Evolutionary conservation across 2,888 invertebrate species (phyloP).

Genomic region (Podabrus alpinus): DNA sequence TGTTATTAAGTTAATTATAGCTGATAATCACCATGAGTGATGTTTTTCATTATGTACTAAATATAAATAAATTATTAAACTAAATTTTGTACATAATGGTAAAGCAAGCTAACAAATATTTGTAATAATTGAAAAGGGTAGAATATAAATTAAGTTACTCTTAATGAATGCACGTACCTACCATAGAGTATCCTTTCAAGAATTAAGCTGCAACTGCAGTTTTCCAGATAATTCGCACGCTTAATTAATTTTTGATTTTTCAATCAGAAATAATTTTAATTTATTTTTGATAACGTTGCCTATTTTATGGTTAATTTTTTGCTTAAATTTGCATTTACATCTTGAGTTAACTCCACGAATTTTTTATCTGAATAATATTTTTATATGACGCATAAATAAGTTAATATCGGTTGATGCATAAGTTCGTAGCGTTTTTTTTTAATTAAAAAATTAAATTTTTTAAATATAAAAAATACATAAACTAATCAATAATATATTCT

Average conservation of each 20-base stretch:
- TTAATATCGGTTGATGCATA: no score
- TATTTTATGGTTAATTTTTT: neutral
- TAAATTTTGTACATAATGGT: neutral
- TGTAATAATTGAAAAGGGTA: neutral
- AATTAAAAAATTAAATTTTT: no score
- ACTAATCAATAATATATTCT: no score
- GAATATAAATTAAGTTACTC: neutral
- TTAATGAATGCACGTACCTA: neutral
- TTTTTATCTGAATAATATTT: neutral
- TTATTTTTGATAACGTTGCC: neutral
- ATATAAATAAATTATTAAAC: neutral
- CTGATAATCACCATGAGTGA: neutral
- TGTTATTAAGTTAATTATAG: neutral
- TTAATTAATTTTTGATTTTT: neutral
- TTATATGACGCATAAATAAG: no score
- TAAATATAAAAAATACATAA: no score
- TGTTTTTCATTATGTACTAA: neutral
- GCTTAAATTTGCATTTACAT: neutral
- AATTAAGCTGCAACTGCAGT: neutral
- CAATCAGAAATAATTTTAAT: neutral
- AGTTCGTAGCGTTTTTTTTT: no score
- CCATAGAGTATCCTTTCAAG: neutral
- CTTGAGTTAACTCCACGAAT: neutral
- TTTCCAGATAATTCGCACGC: neutral
- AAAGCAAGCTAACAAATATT: neutral